Percentiles rank a stretch among this genome's conserved stretches.
Evolutionary conservation across 1,140 invertebrate species (phyloP).

Genomic region (Steinernema khuongi): DNA sequence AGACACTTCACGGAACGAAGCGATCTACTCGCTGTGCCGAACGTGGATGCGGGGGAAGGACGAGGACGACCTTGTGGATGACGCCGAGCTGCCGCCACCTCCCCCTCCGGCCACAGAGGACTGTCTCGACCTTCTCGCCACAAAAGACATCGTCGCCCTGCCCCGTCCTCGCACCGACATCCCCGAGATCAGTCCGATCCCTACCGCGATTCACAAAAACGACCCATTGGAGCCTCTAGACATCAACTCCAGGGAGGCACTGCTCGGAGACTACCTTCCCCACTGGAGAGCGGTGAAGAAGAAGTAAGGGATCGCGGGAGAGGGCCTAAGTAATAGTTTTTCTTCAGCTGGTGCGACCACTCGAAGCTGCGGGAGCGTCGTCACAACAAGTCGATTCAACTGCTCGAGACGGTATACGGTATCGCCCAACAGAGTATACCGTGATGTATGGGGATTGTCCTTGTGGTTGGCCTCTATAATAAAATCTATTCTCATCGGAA

Average conservation of each 20-base stretch:
- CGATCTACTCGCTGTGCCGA: neutral
- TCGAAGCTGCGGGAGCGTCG: neutral
- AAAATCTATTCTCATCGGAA: too few relatives aligned
- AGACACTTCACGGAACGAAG: neutral
- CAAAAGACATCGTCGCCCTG: neutral
- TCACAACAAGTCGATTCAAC: conserved; percentile 6
- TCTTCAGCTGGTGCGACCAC: conserved; percentile 11
- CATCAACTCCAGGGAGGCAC: neutral
- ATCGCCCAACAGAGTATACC: neutral
- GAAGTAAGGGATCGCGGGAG: neutral
- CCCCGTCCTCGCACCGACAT: neutral
- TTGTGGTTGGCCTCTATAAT: too few relatives aligned
- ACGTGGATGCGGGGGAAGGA: conserved; percentile 11
- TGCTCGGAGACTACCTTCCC: neutral
- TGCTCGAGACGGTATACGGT: neutral
- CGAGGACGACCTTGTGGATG: neutral
- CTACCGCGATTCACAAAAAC: neutral
- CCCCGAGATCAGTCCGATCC: neutral
- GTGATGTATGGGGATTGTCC: too few relatives aligned
- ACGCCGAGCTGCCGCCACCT: neutral
- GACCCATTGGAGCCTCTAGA: neutral
- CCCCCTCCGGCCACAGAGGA: neutral
- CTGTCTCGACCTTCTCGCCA: conserved; percentile 1
- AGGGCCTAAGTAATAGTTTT: neutral
- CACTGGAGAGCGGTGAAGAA: neutral